A percentile compares a stretch with the other conserved stretches of the same genome.
Conservation (phyloP, 2,113 vertebrate genomes). For the Ochotona princeps region DNA sequence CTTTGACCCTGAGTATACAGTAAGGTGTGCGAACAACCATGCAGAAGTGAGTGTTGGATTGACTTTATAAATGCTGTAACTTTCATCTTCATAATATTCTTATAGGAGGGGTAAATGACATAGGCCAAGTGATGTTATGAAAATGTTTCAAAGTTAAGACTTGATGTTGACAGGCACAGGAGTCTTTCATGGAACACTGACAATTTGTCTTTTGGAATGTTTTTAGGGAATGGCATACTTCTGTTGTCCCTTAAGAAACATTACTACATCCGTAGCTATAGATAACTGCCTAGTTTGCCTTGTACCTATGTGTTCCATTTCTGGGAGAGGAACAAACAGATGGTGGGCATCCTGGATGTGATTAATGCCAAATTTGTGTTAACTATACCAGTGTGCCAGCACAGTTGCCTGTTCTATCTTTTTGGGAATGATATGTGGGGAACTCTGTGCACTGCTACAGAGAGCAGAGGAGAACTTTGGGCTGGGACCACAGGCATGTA, state of each 20-base stretch:
- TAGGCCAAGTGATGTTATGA: background rate
- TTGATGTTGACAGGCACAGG: background rate
- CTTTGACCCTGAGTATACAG: background rate
- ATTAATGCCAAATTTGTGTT: too few relatives aligned
- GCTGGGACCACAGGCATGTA: too few relatives aligned
- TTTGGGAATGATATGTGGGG: too few relatives aligned
- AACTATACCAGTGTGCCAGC: too few relatives aligned
- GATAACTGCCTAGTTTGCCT: too few relatives aligned
- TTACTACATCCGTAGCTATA: background rate
- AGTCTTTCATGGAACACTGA: background rate
- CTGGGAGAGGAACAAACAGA: too few relatives aligned
- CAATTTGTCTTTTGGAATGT: background rate
- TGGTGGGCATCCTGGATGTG: too few relatives aligned
- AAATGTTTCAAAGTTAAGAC: background rate
- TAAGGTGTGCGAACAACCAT: background rate
- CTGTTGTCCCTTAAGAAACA: conserved; percentile 30
- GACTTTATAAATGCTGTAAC: conserved; percentile 4
- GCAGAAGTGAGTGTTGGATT: background rate
- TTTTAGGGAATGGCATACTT: background rate
- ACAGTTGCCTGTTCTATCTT: too few relatives aligned
- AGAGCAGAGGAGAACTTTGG: too few relatives aligned
- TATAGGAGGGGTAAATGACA: background rate
- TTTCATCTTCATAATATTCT: conserved; percentile 15
- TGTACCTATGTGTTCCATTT: too few relatives aligned
- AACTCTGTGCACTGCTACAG: too few relatives aligned